Percentiles rank a stretch among this genome's conserved stretches.
phyloP scores from a whole-genome alignment of 2,797 vertebrate genomes.

The Meda fulgida region DNA sequence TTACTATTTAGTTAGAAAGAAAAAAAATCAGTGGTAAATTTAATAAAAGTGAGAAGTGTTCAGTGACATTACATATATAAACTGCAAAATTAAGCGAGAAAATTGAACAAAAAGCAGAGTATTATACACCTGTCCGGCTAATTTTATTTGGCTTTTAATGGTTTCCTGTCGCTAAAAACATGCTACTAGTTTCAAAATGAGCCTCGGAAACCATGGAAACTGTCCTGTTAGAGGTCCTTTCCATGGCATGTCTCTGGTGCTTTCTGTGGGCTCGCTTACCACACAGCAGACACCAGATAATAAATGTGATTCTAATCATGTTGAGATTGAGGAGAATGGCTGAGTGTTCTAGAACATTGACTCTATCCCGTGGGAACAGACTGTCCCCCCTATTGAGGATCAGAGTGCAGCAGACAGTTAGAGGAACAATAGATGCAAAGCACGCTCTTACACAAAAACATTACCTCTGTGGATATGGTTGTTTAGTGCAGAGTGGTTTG shows the following conservation, averaged over 20 bases:
- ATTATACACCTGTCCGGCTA: not conserved
- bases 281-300: constrained; percentile 61
- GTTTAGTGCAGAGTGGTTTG: constrained; percentile 8
- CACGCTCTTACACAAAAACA: constrained; percentile 20
- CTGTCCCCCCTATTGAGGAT: constrained; percentile 27
- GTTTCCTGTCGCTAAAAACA: constrained; percentile 53
- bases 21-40: not conserved
- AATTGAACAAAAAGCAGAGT: not conserved
- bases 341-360: constrained; percentile 49
- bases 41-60: constrained; percentile 8
- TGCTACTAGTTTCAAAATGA: constrained; percentile 69
- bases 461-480: constrained; percentile 29
- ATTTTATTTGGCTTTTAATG: constrained; percentile 39
- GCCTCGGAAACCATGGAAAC: constrained; percentile 76
- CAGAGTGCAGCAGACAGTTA: constrained; percentile 48
- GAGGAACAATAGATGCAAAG: constrained; percentile 48
- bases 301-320: constrained; percentile 62
- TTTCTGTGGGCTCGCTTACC: constrained; percentile 64
- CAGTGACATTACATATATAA: constrained; percentile 21
- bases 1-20: not conserved
- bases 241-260: constrained; percentile 54
- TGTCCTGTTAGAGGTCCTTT: constrained; percentile 63
- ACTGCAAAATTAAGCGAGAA: not conserved
- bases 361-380: constrained; percentile 57
- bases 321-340: constrained; percentile 36